Evolutionary conservation across 2,797 vertebrate species (phyloP), one percentile per base, ranked within the genome.

Genomic region (Acipenser ruthenus): DNA sequence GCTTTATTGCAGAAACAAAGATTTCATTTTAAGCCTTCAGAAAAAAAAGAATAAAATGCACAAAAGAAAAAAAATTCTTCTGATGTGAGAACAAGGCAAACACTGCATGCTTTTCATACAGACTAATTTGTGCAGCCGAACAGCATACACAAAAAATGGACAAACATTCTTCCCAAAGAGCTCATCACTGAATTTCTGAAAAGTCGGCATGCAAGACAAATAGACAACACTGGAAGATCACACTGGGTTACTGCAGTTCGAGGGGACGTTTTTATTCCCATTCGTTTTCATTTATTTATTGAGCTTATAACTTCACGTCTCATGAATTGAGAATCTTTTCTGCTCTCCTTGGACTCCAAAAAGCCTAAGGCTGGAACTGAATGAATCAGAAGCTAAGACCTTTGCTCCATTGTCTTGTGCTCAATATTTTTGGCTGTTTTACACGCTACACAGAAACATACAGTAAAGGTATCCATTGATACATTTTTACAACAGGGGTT

Each of bases 1-100:
- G 84, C 86, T 81, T 87, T 88, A 90, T 87, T 80, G 83, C 75
- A 86, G 86, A 92, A 90, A 92, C 91, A 92, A 91, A 91, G 91
- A 83, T 87, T 89, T 88, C 89, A 91, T 91, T 93, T 90, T 89
- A 88, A 91, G 84, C 82, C 87, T 85, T 85, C 88, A 77, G 87
- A 90, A 91, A 68, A 88, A 88, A 85, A 91, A 87, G 88, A 83
- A 90, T 87, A 88, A 90, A 88, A 88, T 79, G 81, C 83, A 91
- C 86, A 89, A 90, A 91, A 85, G 87, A 70, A 90, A 89, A 37
- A 37, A 91, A 91, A 91, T 89, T 87, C 89, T 87, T 91, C 88
- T 87, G 86, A 89, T 88, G 89, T 86, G 85, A 85, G 87, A 89
- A 89, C 84, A 87, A 90, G 86, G 84, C 80, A 80, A 83, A 87